A percentile compares a stretch with the other conserved stretches of the same genome.
Conservation (phyloP, 2,113 vertebrate species). For the Atractosteus spatula region DNA sequence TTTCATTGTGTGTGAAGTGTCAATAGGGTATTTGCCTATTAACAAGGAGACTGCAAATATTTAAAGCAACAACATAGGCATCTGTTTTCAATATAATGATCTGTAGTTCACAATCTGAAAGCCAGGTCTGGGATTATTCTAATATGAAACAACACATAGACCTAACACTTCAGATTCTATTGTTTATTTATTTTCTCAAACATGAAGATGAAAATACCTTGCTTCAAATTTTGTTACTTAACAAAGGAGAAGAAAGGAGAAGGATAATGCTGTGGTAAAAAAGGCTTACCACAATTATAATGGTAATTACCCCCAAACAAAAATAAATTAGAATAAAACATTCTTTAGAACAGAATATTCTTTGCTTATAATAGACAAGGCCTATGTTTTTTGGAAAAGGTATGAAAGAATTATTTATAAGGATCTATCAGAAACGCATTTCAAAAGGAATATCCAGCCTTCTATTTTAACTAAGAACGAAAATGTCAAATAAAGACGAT, state of each 20-base stretch:
- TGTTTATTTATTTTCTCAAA: no score
- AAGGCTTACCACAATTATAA: neutral
- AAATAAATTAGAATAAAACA: neutral
- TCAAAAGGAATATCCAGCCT: no score
- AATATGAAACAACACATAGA: constrained; percentile 41
- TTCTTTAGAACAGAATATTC: no score
- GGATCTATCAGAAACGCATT: no score
- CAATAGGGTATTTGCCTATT: constrained; percentile 73
- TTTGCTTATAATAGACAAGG: no score
- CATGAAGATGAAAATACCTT: no score
- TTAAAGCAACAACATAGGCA: constrained; percentile 31
- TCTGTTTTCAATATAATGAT: constrained; percentile 19
- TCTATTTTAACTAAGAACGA: no score
- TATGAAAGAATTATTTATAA: no score
- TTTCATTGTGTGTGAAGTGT: constrained; percentile 68
- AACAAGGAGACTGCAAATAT: constrained; percentile 49
- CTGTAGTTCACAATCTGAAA: constrained; percentile 5
- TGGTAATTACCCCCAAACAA: neutral
- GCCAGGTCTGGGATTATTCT: constrained; percentile 55
- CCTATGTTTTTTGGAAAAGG: no score
- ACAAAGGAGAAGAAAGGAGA: no score
- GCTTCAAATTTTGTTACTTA: no score
- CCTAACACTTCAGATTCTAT: neutral
- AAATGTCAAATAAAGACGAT: no score
- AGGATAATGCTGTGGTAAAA: neutral